These are phyloP conservation scores for Thymelicus sylvestris DNA, from an alignment of 2,888 invertebrate genomes.

Conservation along the genomic window DNA sequence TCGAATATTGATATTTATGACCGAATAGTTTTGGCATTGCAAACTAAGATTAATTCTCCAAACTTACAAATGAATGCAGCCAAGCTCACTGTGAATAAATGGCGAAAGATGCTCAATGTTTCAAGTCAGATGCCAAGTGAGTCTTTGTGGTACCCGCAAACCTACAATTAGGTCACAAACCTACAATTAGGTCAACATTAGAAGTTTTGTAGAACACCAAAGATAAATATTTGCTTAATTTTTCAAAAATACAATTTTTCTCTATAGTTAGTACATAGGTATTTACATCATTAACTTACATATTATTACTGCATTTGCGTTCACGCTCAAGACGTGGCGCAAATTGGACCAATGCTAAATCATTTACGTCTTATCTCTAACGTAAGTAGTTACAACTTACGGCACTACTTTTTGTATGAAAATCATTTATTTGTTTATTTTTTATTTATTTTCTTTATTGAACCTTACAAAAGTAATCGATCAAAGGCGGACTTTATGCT, in stretches of 20 bases:
- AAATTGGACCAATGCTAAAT: no score
- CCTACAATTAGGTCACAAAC: neutral
- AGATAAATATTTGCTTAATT: neutral
- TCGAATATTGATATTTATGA: constrained; percentile 22
- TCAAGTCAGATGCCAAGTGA: constrained; percentile 5
- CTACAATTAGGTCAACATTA: neutral
- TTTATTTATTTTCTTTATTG: no score
- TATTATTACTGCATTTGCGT: no score
- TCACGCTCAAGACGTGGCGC: no score
- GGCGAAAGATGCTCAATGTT: constrained; percentile 12
- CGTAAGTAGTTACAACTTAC: no score
- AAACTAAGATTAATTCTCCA: constrained; percentile 18
- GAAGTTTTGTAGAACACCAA: neutral
- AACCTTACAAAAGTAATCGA: no score
- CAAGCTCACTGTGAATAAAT: constrained; percentile 1
- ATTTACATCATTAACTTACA: no score
- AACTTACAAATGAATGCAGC: constrained; percentile 20
- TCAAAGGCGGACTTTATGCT: no score
- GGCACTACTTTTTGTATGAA: no score
- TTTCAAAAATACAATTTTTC: neutral
- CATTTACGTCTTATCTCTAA: no score
- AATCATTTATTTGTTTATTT: no score
- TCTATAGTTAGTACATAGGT: no score
- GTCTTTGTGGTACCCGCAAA: neutral
- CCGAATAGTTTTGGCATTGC: constrained; percentile 13